Evolutionary conservation across 2,888 invertebrate genomes (phyloP).

Genomic region (Ochropleura leucogaster): DNA sequence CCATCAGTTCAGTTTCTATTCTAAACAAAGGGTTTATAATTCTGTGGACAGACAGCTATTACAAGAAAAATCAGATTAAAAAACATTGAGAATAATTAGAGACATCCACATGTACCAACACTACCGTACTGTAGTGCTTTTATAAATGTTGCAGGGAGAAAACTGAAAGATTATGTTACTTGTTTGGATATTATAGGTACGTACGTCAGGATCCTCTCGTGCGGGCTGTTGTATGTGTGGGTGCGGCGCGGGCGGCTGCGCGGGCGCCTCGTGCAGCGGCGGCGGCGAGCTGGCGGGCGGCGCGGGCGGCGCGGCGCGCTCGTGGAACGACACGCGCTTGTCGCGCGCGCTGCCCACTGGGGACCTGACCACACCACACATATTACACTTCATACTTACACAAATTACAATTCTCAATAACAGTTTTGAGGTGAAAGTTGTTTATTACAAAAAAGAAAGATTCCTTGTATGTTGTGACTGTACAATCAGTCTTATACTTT

Average conservation of each 20-base stretch:
- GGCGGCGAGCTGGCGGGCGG: conserved; percentile 67
- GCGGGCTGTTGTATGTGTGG: conserved; percentile 65
- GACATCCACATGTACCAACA: too few species aligned
- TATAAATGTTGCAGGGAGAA: not conserved
- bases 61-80: too few species aligned
- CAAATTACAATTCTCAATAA: too few species aligned
- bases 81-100: too few species aligned
- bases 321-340: conserved; percentile 95
- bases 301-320: conserved; percentile 84
- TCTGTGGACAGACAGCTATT: too few species aligned
- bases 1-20: too few species aligned
- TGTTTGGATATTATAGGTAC: conserved; percentile 73
- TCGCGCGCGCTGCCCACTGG: conserved; percentile 80
- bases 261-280: conserved; percentile 69
- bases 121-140: not conserved
- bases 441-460: too few species aligned
- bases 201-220: conserved; percentile 95
- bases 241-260: conserved; percentile 65
- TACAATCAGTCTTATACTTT: too few species aligned
- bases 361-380: conserved; percentile 68
- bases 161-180: not conserved
- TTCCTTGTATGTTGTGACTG: too few species aligned
- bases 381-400: not conserved
- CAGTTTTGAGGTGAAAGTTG: too few species aligned
- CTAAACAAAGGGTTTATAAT: too few species aligned